Base-by-base conservation (phyloP, 2,113 vertebrate species). In the Hypocryptadius cinnamomeus region DNA sequence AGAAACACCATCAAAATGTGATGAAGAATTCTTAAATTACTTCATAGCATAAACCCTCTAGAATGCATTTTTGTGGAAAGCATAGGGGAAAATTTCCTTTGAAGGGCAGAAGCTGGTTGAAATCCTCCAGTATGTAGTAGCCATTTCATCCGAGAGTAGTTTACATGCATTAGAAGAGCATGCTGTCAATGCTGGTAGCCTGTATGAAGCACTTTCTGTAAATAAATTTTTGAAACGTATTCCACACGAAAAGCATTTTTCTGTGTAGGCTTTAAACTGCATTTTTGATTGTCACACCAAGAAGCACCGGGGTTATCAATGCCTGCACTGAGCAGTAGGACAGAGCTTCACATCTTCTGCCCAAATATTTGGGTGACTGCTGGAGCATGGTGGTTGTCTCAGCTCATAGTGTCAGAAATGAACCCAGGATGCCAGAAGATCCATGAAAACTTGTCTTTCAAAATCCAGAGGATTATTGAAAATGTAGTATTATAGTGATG, bases 321-420 rank as follows among this genome's bases (percentile, higher is more conserved):
- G 28, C 24, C 13, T 9, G 1, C 35, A n/a, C n/a, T 11, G 50
- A 79, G 16, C 0, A 0, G 21, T 19, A 45, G 33, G 48, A 20
- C 25, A 54, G 31, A 45, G 33, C 22, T 73, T 78, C 11, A 5
- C 12, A 30, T 47, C 60, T 50, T 39, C 65, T 85, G 54, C 37
- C 25, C 27, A 61, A 2, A 40, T 17, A 40, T 6, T 2, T 23
- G n/a, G 9, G 10, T 70, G 66, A 19, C 28, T 17, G 2, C 45
- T 73, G 54, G 31, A 81, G 9, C 4, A 1, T 13, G 17, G 30
- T 39, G 15, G 30, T 10, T 44, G 16, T 61, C 27, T 40, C 18
- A 37, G 35, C 8, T 81, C 11, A 11, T 11, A 61, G 56, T 12
- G 8, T 35, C 59, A 42, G 42, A 47, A 93, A 44, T 51, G 47